phyloP scores from a whole-genome alignment of 2,113 vertebrate genomes.

The Sigmodon hispidus region DNA sequence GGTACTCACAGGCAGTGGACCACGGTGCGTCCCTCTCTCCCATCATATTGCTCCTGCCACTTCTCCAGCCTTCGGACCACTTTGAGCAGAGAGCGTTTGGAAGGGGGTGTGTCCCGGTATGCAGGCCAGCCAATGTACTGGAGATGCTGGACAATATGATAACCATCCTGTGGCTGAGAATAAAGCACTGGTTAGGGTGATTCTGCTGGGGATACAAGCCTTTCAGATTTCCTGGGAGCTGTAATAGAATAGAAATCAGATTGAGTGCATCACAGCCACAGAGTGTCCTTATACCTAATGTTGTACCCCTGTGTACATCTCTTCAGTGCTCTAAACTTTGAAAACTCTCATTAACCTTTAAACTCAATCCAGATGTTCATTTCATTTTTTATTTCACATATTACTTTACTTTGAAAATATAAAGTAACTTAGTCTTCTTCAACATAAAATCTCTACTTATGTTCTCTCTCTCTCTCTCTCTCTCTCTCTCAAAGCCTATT shows the following conservation, averaged over 20 bases:
- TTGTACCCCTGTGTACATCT: not conserved
- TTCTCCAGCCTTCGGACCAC: constrained; percentile 94
- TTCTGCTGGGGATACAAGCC: not conserved
- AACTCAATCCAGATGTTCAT: not conserved
- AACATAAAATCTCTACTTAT: too few species aligned
- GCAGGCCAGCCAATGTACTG: constrained; percentile 99
- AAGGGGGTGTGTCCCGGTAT: constrained; percentile 96
- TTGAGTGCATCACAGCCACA: fast-evolving
- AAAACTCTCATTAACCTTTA: constrained; percentile 11
- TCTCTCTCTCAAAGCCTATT: too few species aligned
- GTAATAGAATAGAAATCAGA: not conserved
- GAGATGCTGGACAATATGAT: constrained; percentile 97
- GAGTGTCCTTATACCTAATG: not conserved
- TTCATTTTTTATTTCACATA: too few species aligned
- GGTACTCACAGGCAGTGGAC: constrained; percentile 97
- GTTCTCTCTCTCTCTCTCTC: too few species aligned
- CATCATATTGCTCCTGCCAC: constrained; percentile 98
- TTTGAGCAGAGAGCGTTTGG: constrained; percentile 96
- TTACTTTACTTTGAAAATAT: too few species aligned
- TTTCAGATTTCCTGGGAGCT: not conserved
- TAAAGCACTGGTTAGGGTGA: constrained; percentile 41
- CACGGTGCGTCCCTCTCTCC: constrained; percentile 95
- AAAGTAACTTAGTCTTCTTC: too few species aligned
- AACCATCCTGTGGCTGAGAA: constrained; percentile 95
- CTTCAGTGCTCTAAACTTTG: not conserved